Conservation (phyloP, 2,113 vertebrate species). For the Pimephales promelas region DNA sequence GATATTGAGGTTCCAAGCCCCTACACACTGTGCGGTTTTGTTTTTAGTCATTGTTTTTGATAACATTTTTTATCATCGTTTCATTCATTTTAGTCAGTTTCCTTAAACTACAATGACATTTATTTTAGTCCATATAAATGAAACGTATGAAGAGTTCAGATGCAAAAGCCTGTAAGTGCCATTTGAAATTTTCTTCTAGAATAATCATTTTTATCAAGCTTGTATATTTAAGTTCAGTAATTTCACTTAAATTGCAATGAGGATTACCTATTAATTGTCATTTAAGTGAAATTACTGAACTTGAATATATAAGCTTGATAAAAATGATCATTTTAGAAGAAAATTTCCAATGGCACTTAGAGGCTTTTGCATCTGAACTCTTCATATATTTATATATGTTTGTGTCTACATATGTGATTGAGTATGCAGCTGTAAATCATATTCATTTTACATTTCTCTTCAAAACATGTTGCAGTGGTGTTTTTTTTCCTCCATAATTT, state of each 20-base stretch:
- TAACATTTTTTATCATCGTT: neutral
- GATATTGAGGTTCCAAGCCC: conserved; percentile 57
- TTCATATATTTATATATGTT: neutral
- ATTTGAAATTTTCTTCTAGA: too few relatives aligned
- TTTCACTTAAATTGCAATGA: too few relatives aligned
- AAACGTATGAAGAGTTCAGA: too few relatives aligned
- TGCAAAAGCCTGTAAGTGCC: too few relatives aligned
- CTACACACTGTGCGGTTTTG: neutral
- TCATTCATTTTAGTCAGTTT: neutral
- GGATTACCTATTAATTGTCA: too few relatives aligned
- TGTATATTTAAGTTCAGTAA: too few relatives aligned
- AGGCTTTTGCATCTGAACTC: too few relatives aligned
- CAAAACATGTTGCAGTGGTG: neutral
- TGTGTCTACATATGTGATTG: neutral
- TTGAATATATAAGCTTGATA: too few relatives aligned
- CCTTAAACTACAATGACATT: neutral
- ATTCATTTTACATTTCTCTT: neutral
- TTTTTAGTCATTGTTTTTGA: neutral
- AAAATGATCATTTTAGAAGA: too few relatives aligned
- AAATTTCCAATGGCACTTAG: too few relatives aligned
- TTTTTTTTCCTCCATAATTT: neutral
- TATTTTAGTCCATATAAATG: neutral
- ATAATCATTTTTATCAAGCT: too few relatives aligned
- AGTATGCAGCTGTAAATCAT: neutral
- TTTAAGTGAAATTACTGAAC: too few relatives aligned